phyloP scores from a whole-genome alignment of 2,888 invertebrate species.

The Oscheius sp. region DNA sequence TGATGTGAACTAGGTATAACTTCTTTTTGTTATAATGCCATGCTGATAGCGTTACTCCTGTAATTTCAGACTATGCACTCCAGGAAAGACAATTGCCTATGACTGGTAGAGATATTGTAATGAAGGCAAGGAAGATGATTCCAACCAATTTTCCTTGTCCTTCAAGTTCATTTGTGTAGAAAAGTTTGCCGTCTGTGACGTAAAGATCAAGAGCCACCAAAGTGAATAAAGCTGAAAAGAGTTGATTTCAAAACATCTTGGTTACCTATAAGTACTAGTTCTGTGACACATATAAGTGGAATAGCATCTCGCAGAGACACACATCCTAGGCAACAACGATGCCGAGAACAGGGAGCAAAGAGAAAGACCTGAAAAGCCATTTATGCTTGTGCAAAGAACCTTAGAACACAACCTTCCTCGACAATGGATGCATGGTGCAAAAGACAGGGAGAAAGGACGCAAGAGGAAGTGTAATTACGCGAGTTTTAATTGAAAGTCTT shows the following conservation, averaged over 20 bases:
- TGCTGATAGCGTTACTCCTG: conserved; percentile 41
- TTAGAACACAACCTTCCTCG: conserved; percentile 20
- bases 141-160: conserved; percentile 47
- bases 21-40: conserved; percentile 43
- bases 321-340: conserved; percentile 57
- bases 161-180: conserved; percentile 51
- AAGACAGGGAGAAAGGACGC: background rate
- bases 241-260: background rate
- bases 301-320: conserved; percentile 53
- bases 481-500: conserved; percentile 2
- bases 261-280: conserved; percentile 47
- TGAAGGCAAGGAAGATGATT: conserved; percentile 32
- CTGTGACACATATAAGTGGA: conserved; percentile 53
- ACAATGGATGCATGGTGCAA: background rate
- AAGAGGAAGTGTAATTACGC: conserved; percentile 21
- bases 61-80: conserved; percentile 2
- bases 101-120: conserved; percentile 38
- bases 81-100: conserved; percentile 31
- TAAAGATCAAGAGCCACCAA: conserved; percentile 50
- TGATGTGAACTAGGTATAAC: conserved; percentile 44
- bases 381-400: background rate
- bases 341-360: conserved; percentile 52
- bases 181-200: conserved; percentile 51
- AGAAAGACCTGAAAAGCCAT: conserved; percentile 48
- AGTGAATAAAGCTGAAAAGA: conserved; percentile 43